Evolutionary conservation across 2,113 vertebrate genomes (phyloP), one percentile per base, ranked within the genome.

Genomic region (Chloroceryle aenea): DNA sequence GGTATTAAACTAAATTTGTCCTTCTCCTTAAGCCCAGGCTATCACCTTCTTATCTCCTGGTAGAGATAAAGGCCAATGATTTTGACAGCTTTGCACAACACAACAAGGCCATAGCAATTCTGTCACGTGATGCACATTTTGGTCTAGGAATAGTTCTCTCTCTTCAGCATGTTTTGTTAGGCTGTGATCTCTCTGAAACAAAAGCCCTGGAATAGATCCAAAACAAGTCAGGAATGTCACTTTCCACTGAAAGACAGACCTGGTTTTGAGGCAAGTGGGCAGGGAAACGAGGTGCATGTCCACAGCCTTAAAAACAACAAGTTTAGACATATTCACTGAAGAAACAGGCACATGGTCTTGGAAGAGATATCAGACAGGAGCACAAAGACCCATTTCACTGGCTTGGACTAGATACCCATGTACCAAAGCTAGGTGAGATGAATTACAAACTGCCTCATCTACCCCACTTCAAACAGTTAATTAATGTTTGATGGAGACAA

Each of bases 61-160:
- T 26, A 27, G 56, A 82, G 25, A n/a, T 42, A 18, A 78, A 85
- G 26, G 7, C 34, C 14, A 61, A 56, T 52, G n/a, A 53, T 27
- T 36, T 14, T 42, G 43, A 14, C n/a, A 53, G 22, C 11, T 78
- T 59, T 59, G 17, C 32, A 38, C 30, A 75, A 23, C 10, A 12
- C 12, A 26, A 5, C 0, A 1, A 53, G 20, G 10, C 15, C 0
- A 0, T 23, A 30, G 14, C 15, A 29, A 5, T 34, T 84, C 55
- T 71, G 29, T 26, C 48, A 14, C 5, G 12, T 3, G 22, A 5
- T 19, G 3, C 8, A 9, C 9, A 5, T 48, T 62, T 36, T 45
- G 10, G 10, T 23, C 21, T 72, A 20, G 23, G 48, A 50, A 21
- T 34, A 14, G 29, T 47, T 73, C 1, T 67, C 12, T 67, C 12